Conservation (phyloP, 2,888 invertebrate genomes). For the Amblyjoppa fuscipennis region DNA sequence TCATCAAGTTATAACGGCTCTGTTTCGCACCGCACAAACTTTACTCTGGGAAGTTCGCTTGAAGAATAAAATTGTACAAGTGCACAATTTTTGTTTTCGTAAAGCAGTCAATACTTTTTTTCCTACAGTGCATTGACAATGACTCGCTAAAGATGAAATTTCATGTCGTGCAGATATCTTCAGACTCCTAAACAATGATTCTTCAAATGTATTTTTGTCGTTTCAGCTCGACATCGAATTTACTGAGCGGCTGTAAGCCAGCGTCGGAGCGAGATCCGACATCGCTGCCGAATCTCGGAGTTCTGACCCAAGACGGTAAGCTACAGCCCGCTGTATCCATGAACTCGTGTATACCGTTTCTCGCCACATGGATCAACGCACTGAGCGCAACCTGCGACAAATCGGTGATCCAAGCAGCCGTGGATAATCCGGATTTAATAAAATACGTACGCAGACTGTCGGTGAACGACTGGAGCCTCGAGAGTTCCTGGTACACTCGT, state of each 20-base stretch:
- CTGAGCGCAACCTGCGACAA: conserved; percentile 68
- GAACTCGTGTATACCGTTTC: conserved; percentile 85
- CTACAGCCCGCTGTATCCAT: conserved; percentile 85
- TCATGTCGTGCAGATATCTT: too few species aligned
- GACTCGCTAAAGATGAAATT: too few species aligned
- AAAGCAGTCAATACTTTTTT: too few species aligned
- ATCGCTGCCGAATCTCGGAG: conserved; percentile 85
- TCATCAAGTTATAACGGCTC: too few species aligned
- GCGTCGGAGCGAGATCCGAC: conserved; percentile 85
- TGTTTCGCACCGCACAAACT: too few species aligned
- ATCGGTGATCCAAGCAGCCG: conserved; percentile 71
- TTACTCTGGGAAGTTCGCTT: too few species aligned
- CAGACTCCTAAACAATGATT: not conserved
- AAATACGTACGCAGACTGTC: conserved; percentile 78
- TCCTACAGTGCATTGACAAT: too few species aligned
- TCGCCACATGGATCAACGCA: conserved; percentile 77
- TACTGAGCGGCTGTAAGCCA: conserved; percentile 84
- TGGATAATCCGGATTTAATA: conserved; percentile 72
- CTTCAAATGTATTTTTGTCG: conserved; percentile 36
- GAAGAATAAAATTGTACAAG: too few species aligned
- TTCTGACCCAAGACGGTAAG: conserved; percentile 85
- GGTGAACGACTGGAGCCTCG: conserved; percentile 78
- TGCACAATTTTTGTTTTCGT: too few species aligned
- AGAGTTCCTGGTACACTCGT: conserved; percentile 82
- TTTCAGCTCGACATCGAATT: conserved; percentile 85